Base-by-base conservation (phyloP, 2,797 vertebrate species). In the Ceryle rudis region DNA sequence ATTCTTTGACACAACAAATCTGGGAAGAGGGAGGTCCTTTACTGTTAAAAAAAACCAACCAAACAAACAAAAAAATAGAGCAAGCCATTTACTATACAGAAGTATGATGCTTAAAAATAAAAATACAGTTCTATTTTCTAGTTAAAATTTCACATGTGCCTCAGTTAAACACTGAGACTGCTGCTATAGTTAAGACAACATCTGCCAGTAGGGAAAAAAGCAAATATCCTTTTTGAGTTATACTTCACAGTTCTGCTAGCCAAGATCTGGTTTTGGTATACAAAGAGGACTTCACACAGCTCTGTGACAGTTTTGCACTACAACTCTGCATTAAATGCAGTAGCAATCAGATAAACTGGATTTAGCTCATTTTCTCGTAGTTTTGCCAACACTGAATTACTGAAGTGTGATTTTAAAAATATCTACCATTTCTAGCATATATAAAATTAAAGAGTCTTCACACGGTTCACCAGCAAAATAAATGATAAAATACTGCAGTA, bases 11-110 rank as follows among this genome's bases (percentile, higher is more conserved):
- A 99, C 98, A 87, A 99, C 98, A 72, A 99, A 99, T 97, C 99
- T 98, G 92, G 99, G 99, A 97, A 99, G 98, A 64, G 99, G 99
- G 96, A 99, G 98, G 97, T 99, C 99, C 96, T 99, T 99, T 91
- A 99, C 99, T 99, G 98, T 97, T 86, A 92, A 97, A 81, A 94
- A 71, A 42, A 93, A 49, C 14, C 21, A 42, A 42, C 13, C 31
- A 54, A 54, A 54, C 9, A 54, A 33, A n/a, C 14, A 60, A 15
- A 61, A 61, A 61, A 65, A 42, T 4, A 90, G 26, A 91, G 39
- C 25, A 92, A 17, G 22, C 31, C 21, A 73, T 89, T 93, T 54
- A 95, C 39, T 65, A 81, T 20, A 82, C 9, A 13, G 29, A 75
- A 65, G 1, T 25, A 83, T 5, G 19, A 89, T 11, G 14, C 29